Evolutionary conservation across 2,113 vertebrate genomes (phyloP).

Genomic region (Circaetus gallicus): DNA sequence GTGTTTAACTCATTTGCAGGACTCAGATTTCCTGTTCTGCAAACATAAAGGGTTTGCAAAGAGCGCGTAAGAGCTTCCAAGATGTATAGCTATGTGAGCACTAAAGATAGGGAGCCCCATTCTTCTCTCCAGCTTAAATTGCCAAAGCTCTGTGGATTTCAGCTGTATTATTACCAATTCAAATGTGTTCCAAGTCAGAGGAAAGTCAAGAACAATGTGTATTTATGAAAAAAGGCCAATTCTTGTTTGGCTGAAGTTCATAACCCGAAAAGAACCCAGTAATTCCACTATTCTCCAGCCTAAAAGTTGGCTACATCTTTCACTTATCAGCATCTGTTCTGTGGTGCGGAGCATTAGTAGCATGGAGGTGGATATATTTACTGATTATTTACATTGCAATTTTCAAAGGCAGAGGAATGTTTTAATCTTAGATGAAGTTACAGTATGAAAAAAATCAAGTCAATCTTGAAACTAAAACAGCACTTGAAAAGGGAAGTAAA

Average conservation of each 20-base stretch:
- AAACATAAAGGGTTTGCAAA: constrained; percentile 17
- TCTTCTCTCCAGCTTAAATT: not conserved
- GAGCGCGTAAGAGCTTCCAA: not conserved
- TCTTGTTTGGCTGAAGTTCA: constrained; percentile 53
- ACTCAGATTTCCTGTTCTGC: constrained; percentile 37
- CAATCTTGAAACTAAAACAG: constrained; percentile 2
- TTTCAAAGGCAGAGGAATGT: constrained; percentile 50
- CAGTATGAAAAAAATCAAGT: not conserved
- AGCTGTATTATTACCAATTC: constrained; percentile 45
- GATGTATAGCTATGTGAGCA: not conserved
- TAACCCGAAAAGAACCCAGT: constrained; percentile 40
- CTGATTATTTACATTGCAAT: constrained; percentile 30
- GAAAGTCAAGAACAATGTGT: constrained; percentile 55
- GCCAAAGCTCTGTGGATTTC: constrained; percentile 53
- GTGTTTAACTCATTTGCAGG: constrained; percentile 33
- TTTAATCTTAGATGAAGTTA: constrained; percentile 52
- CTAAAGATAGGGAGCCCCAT: constrained; percentile 31
- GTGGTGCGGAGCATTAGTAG: not conserved
- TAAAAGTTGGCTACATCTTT: not conserved
- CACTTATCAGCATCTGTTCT: constrained; percentile 23
- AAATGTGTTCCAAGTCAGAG: constrained; percentile 37
- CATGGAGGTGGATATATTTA: constrained; percentile 27
- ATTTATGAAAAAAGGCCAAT: constrained; percentile 49
- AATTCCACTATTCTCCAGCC: constrained; percentile 10
- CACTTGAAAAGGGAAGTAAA: not conserved